phyloP scores from a whole-genome alignment of 2,888 invertebrate genomes.

The Plusia festucae region DNA sequence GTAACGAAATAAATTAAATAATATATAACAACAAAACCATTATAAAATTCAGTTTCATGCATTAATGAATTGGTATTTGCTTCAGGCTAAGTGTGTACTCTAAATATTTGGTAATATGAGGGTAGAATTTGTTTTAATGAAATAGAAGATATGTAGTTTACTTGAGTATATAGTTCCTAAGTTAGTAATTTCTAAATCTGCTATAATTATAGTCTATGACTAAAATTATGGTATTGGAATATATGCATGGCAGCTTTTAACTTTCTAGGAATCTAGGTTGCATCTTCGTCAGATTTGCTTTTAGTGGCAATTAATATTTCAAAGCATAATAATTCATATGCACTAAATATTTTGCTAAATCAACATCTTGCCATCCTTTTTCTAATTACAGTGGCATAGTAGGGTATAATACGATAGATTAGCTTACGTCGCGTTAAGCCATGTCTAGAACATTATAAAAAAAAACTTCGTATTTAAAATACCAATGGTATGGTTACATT shows the following conservation, averaged over 20 bases:
- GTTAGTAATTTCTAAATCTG: neutral
- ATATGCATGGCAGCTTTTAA: neutral
- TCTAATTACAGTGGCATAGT: too few species aligned
- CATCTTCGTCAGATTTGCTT: neutral
- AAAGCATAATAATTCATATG: too few species aligned
- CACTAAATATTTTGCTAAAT: too few species aligned
- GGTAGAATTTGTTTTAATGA: constrained; percentile 30
- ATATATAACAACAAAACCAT: neutral
- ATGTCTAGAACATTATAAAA: too few species aligned
- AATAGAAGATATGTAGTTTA: constrained; percentile 34
- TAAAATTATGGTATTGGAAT: too few species aligned
- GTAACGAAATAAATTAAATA: neutral
- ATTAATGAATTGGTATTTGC: constrained; percentile 33
- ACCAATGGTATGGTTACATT: neutral
- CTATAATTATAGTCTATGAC: neutral
- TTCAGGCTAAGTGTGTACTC: constrained; percentile 7
- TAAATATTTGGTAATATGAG: constrained; percentile 38
- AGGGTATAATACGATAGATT: too few species aligned
- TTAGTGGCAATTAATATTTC: too few species aligned
- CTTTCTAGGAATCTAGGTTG: neutral
- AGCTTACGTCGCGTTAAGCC: too few species aligned
- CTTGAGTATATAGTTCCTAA: too few species aligned
- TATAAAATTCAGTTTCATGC: neutral
- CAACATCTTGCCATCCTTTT: too few species aligned
- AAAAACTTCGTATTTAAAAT: neutral